Percentiles rank a stretch among this genome's conserved stretches.
Conservation (phyloP, 1,140 invertebrate species). For the Drosophila chauvacae region DNA sequence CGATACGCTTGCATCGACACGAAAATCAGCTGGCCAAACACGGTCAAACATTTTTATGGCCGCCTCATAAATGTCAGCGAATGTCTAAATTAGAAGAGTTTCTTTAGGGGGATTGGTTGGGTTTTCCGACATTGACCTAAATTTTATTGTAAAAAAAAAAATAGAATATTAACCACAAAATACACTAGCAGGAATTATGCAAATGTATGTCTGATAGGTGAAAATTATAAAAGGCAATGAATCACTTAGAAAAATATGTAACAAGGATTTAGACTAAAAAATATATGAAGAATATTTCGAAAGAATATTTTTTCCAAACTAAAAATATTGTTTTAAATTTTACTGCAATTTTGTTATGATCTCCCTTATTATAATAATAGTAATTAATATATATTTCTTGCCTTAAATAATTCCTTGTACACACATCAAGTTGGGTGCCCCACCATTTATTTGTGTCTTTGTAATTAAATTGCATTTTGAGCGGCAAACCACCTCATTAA, state of each 20-base stretch:
- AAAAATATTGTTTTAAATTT: not conserved
- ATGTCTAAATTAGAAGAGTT: conserved; percentile 51
- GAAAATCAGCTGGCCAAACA: conserved; percentile 50
- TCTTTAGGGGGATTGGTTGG: conserved; percentile 7
- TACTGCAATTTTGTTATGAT: not conserved
- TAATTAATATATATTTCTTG: not conserved
- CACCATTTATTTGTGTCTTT: conserved; percentile 24
- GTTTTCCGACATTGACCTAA: conserved; percentile 40
- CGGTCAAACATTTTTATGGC: conserved; percentile 42
- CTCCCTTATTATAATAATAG: not conserved
- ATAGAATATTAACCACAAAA: conserved; percentile 19
- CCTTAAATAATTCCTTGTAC: conserved; percentile 1
- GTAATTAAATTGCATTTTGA: conserved; percentile 72
- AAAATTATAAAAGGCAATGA: conserved; percentile 35
- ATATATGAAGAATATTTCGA: not conserved
- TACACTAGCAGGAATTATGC: conserved; percentile 40
- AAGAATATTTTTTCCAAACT: too few species aligned
- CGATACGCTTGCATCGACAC: conserved; percentile 15
- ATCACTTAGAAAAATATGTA: not conserved
- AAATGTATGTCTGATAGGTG: conserved; percentile 42
- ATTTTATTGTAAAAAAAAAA: conserved; percentile 15
- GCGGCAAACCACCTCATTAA: conserved; percentile 68
- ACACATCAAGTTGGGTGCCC: not conserved
- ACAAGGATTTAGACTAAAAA: not conserved
- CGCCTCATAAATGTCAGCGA: conserved; percentile 44